Base-by-base conservation (phyloP, 2,888 invertebrate genomes). In the Aphidius colemani region DNA sequence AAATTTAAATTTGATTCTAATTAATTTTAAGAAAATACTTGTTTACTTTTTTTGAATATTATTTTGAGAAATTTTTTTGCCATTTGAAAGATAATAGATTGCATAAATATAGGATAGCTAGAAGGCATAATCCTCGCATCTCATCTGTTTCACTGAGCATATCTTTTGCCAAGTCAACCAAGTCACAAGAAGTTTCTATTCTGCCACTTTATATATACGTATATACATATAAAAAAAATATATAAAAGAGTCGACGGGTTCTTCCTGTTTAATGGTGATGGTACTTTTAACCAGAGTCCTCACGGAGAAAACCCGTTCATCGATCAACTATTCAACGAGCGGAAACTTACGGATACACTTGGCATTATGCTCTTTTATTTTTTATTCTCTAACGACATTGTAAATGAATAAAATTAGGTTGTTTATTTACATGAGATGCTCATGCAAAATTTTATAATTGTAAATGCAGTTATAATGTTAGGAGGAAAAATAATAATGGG, bases 311-410 rank as follows among this genome's bases (percentile, higher is more conserved):
- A 63, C 68, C 69, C 71, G 73, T 72, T 72, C 67, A 60, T 65
- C 71, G 70, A 74, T 73, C 70, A 72, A 72, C 70, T 66, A 71
- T 67, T 61, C 64, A 63, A 61, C 65, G 51, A 61, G 58, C 64
- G 55, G 50, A 61, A 61, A 56, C 56, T 56, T 49, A 56, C 61
- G 55, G 48, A 53, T 55, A 40, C 43, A 39, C 59, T 53, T 11
- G 30, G 46, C 53, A 65, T 62, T 59, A 59, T 59, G 53, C 39
- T 13, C 13, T n/a, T 49, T 49, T 18, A 2, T 18, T 18, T 18
- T 18, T 18, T 18, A 18, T 18, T 18, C 2, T 2, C 2, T 18
- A 18, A 18, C 13, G 1, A 18, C 2, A 18, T 18, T 18, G 13
- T 18, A 18, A 18, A 18, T 18, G 13, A 18, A 18, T 18, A 18